phyloP scores from a whole-genome alignment of 2,888 invertebrate genomes.

The Leptura quadrifasciata region DNA sequence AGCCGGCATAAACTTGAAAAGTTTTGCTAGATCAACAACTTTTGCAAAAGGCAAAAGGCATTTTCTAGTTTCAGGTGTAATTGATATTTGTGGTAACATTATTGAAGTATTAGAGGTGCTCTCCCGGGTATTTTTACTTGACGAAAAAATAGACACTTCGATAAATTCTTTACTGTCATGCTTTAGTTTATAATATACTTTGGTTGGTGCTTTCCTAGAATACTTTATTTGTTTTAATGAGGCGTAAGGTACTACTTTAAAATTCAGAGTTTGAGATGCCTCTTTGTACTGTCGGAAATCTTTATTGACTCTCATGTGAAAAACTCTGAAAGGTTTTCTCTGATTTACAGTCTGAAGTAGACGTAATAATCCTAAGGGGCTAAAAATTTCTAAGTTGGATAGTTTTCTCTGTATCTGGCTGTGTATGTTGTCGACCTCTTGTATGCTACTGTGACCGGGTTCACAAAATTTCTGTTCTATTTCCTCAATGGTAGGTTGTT shows the following conservation, averaged over 20 bases:
- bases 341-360: too few relatives aligned
- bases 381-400: not conserved
- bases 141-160: not conserved
- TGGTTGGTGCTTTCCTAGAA: too few relatives aligned
- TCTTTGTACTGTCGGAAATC: too few relatives aligned
- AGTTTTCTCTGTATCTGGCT: not conserved
- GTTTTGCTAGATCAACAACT: not conserved
- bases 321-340: too few relatives aligned
- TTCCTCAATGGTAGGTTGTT: not conserved
- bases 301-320: too few relatives aligned
- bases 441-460: not conserved
- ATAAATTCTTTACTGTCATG: not conserved
- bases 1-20: not conserved
- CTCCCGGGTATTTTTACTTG: not conserved
- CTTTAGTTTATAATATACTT: not conserved
- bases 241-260: too few relatives aligned
- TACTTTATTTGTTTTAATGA: too few relatives aligned
- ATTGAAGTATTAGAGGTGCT: not conserved
- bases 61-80: not conserved
- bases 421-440: not conserved
- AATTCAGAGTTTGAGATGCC: too few relatives aligned
- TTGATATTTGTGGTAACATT: not conserved
- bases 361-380: not conserved
- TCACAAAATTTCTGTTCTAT: constrained; percentile 2
- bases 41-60: not conserved